Percentiles rank a stretch among this genome's conserved stretches.
Conservation (phyloP, 2,797 vertebrate genomes). For the Echiichthys vipera region DNA sequence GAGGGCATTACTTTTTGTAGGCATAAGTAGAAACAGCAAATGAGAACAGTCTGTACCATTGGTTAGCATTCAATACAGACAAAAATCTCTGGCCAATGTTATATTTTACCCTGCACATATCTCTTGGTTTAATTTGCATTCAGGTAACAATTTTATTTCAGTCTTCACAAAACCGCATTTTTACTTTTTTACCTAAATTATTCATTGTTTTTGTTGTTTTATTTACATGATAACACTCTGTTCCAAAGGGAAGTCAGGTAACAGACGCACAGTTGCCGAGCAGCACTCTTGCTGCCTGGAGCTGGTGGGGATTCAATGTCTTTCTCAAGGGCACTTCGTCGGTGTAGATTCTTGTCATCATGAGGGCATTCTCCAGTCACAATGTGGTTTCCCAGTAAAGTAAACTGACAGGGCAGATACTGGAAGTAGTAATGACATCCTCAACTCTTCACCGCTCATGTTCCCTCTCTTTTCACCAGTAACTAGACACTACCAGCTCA, state of each 20-base stretch:
- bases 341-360: conserved; percentile 57
- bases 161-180: neutral
- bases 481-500: conserved; percentile 29
- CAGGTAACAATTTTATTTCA: neutral
- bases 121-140: conserved; percentile 10
- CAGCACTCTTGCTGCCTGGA: conserved; percentile 50
- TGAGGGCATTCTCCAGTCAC: conserved; percentile 57
- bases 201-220: conserved; percentile 32
- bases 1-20: too few relatives aligned
- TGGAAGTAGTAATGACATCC: conserved; percentile 46
- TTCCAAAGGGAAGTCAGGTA: conserved; percentile 37
- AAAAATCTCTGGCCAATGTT: neutral
- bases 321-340: conserved; percentile 66
- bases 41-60: too few relatives aligned
- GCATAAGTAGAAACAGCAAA: too few relatives aligned
- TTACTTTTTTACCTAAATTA: conserved; percentile 20
- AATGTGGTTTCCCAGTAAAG: conserved; percentile 58
- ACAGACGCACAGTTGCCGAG: conserved; percentile 35
- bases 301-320: conserved; percentile 55
- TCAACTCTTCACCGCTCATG: conserved; percentile 15
- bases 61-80: neutral
- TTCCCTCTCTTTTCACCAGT: conserved; percentile 1
- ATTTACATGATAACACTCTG: conserved; percentile 34
- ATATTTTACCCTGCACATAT: neutral
- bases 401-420: conserved; percentile 44